phyloP scores from a whole-genome alignment of 2,888 invertebrate genomes.

The Xylota segnis region DNA sequence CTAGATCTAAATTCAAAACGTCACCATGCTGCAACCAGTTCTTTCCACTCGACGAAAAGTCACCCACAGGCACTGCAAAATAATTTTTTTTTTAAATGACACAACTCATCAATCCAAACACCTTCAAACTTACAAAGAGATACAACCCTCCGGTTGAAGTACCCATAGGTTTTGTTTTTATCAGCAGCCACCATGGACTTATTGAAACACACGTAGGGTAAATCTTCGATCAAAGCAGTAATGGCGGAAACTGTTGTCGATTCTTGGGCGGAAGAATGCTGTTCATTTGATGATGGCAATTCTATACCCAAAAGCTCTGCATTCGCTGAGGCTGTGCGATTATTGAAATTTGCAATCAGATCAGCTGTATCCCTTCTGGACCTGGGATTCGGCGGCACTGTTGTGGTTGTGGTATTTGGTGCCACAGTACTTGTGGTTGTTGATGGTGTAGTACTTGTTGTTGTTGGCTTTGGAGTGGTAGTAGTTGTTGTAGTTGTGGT shows the following conservation, averaged over 20 bases:
- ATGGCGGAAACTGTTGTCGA: slow-evolving; percentile 68
- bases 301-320: slow-evolving; percentile 81
- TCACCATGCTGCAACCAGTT: slow-evolving; percentile 94
- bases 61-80: slow-evolving; percentile 89
- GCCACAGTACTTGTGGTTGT: slow-evolving; percentile 80
- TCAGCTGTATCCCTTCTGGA: slow-evolving; percentile 78
- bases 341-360: slow-evolving; percentile 45
- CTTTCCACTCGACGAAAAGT: slow-evolving; percentile 89
- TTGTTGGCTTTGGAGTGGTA: slow-evolving; percentile 84
- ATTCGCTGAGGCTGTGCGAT: slow-evolving; percentile 79
- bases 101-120: not conserved
- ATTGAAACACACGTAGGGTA: slow-evolving; percentile 85
- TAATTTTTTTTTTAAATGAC: not conserved
- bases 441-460: slow-evolving; percentile 82
- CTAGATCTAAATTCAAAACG: slow-evolving; percentile 88
- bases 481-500: slow-evolving; percentile 84
- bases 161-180: slow-evolving; percentile 89
- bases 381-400: slow-evolving; percentile 51
- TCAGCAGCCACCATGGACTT: slow-evolving; percentile 87
- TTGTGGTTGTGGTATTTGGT: slow-evolving; percentile 54
- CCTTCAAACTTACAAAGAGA: slow-evolving; percentile 87
- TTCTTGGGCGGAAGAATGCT: slow-evolving; percentile 64
- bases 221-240: slow-evolving; percentile 83
- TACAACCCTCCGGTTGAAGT: slow-evolving; percentile 88
- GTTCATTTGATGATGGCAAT: slow-evolving; percentile 77